Evolutionary conservation across 92 coral and sea anemone species (phyloP).

Genomic region (Epizoanthus stellaris): DNA sequence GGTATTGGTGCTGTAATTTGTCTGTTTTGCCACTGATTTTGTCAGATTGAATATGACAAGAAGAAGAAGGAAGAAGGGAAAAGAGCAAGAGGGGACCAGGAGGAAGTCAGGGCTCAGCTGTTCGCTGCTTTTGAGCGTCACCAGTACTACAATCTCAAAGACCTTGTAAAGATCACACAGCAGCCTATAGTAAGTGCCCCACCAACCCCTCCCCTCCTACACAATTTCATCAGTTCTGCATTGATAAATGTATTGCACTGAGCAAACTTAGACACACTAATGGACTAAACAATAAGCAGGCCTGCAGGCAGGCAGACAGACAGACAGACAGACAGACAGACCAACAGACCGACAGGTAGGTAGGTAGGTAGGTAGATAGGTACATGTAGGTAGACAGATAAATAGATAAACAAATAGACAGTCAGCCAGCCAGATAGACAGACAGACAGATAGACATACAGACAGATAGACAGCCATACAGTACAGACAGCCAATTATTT

Average conservation of each 20-base stretch:
- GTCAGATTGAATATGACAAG: constrained; percentile 89
- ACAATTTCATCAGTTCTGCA: too few relatives aligned
- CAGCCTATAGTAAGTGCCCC: constrained; percentile 90
- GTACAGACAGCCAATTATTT: too few relatives aligned
- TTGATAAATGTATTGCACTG: too few relatives aligned
- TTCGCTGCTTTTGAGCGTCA: constrained; percentile 98
- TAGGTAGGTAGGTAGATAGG: too few relatives aligned
- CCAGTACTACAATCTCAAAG: constrained; percentile 95
- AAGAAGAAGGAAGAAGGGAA: constrained; percentile 96
- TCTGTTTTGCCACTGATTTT: background rate
- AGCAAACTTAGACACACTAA: background rate
- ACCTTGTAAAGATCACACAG: constrained; percentile 88
- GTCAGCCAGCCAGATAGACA: too few relatives aligned
- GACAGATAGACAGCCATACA: too few relatives aligned
- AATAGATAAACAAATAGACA: too few relatives aligned
- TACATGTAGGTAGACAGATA: too few relatives aligned
- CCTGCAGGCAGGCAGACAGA: too few relatives aligned
- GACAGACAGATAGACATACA: too few relatives aligned
- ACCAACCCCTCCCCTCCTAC: background rate
- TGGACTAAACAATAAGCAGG: background rate
- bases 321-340: too few relatives aligned
- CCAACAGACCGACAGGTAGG: too few relatives aligned
- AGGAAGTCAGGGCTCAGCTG: constrained; percentile 87
- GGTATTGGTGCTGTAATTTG: background rate
- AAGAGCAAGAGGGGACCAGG: constrained; percentile 90